Base-by-base conservation (phyloP, 2,113 vertebrate species). In the Spermophilus dauricus region DNA sequence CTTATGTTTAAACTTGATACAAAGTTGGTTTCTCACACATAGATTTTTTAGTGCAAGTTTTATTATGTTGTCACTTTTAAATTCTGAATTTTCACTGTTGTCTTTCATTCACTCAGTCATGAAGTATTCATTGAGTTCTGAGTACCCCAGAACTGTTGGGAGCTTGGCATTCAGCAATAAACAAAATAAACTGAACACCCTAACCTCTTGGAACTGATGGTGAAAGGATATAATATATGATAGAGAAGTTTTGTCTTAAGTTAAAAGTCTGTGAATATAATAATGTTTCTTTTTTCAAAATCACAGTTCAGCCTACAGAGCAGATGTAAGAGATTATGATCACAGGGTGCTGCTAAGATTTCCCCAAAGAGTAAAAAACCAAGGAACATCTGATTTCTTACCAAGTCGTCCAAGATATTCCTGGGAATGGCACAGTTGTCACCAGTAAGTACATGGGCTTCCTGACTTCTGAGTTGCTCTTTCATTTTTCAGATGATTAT, bases 341-440 rank as follows among this genome's bases (percentile, higher is more conserved):
- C 99, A 99, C 56, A 98, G 99, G 32, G 99, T 99, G 92, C 98
- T 99, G 88, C 95, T 99, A 96, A 98, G 99, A 97, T 99, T 99
- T 95, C 99, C 99, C 2, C 99, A 99, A 97, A 99, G 99, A 96
- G 99, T 99, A 98, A 99, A 99, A 98, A 99, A 99, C 91, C 99
- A 99, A 99, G 99, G 99, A 45, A 99, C 99, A 0, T 99, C 99
- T 0, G 99, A 99, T 98, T 99, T 99, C 97, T 98, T 99, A 93
- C 99, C 99, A 97, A 99, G 99, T 94, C 99, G 99, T 97, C 99
- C 99, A 30, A 99, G 99, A 96, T 99, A 99, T 28, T 98, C 99
- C 86, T 99, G 99, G 99, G 99, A 99, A 97, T 99, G 99, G 99
- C 99, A 99, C 99, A 99, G 99, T 97, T 99, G 99, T 98, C 99